Base-by-base conservation (phyloP, 2,113 vertebrate species). In the Callospermophilus lateralis region DNA sequence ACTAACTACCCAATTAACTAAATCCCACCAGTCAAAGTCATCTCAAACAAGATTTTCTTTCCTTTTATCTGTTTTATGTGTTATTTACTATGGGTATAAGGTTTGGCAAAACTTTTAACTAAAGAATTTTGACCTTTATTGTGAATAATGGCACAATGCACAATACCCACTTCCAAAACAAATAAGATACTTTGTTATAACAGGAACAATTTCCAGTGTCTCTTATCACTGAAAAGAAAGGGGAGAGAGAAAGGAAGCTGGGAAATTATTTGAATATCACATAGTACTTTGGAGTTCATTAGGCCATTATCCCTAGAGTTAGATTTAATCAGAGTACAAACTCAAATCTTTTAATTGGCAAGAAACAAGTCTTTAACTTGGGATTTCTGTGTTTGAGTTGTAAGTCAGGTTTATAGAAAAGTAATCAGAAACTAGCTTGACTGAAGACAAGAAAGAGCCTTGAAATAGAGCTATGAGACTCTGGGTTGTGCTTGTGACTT, bases 361-460 rank as follows among this genome's bases (percentile, higher is more conserved):
- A 84, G 88, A 95, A 95, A 51, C 20, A 92, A 58, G 48, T 51
- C 77, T 89, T 68, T 76, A 90, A 39, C 22, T 89, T 45, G 51
- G 72, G 73, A 81, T 88, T 95, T 97, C 53, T 85, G 72, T 96
- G 92, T 94, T 89, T 96, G 78, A 96, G 55, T 68, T 96, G 22
- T 87, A 95, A 92, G 9, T 67, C n/a, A 74, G 88, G 39, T 95
- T 96, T 67, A 70, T 39, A 95, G 84, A 90, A 94, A 89, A 94
- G 84, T 88, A 88, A 96, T 90, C 61, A 96, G 87, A 86, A 97
- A 95, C 13, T 81, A 88, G 72, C 55, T 42, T 70, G 77, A n/a
- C 61, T 96, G 42, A 72, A 95, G 90, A 84, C 32, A 89, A 68
- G 85, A 87, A 83, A 53, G 8, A 93, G 19, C 63, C 68, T 79